Conservation (phyloP, 2,113 vertebrate species). For the Thinocorus orbignyianus region DNA sequence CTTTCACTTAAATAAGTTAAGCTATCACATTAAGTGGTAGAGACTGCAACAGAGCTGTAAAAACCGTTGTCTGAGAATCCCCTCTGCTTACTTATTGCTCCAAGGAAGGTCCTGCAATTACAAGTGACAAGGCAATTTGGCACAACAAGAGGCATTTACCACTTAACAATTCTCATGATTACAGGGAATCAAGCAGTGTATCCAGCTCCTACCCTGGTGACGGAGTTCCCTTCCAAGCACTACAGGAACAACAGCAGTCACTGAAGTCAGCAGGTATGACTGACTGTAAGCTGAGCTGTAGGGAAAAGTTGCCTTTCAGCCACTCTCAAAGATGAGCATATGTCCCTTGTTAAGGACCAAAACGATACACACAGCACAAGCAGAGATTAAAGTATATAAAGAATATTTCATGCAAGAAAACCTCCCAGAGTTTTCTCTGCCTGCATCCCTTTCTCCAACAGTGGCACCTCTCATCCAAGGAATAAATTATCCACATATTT, state of each 20-base stretch:
- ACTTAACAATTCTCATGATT: neutral
- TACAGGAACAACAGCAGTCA: neutral
- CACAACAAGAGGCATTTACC: neutral
- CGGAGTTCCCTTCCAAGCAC: neutral
- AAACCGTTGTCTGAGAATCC: neutral
- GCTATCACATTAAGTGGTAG: neutral
- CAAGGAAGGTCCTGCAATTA: neutral
- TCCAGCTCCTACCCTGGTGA: neutral
- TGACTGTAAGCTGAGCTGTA: neutral
- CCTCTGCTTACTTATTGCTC: neutral
- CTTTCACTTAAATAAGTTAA: neutral
- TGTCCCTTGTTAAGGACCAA: neutral
- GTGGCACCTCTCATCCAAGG: neutral
- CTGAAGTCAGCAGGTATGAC: neutral
- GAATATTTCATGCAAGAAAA: neutral
- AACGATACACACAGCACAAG: neutral
- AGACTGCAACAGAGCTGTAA: neutral
- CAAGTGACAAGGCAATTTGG: neutral
- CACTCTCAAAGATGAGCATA: neutral
- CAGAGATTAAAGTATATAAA: neutral
- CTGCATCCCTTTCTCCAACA: neutral
- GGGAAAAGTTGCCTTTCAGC: neutral
- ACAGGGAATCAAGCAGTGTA: fast-evolving
- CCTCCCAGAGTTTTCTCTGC: neutral
- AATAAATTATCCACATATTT: neutral